Evolutionary conservation across 2,797 vertebrate species (phyloP).

Genomic region (Protonibea diacanthus): DNA sequence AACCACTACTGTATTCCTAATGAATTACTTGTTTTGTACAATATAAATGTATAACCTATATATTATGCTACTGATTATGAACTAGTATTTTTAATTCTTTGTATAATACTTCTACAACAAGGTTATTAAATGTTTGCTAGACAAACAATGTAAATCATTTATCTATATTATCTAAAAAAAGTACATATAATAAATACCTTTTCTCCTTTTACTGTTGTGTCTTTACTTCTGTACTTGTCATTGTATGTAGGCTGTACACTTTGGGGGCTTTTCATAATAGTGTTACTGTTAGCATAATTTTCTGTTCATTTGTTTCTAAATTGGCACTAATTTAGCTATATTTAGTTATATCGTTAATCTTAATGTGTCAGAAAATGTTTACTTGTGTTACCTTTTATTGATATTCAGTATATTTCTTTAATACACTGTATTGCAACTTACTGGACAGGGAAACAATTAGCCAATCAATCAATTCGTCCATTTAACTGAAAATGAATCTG

Average conservation of each 20-base stretch:
- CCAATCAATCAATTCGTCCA: background rate
- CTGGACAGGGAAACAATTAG: background rate
- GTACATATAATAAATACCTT: slow-evolving; percentile 57
- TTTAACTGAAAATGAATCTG: background rate
- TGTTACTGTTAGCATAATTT: background rate
- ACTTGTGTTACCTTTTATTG: background rate
- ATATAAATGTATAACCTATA: slow-evolving; percentile 29
- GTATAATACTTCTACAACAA: slow-evolving; percentile 39
- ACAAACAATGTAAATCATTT: slow-evolving; percentile 44
- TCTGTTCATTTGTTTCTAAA: background rate
- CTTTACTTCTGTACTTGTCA: slow-evolving; percentile 20
- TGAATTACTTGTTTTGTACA: slow-evolving; percentile 58
- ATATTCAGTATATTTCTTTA: background rate
- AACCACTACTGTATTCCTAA: slow-evolving; percentile 31
- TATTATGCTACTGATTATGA: slow-evolving; percentile 45
- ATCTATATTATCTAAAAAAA: slow-evolving; percentile 46
- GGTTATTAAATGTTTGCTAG: slow-evolving; percentile 59
- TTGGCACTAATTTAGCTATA: background rate
- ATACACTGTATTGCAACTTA: background rate
- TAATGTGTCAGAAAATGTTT: background rate
- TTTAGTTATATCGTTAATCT: background rate
- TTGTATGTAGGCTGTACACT: background rate
- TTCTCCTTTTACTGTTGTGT: slow-evolving; percentile 14
- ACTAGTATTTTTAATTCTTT: slow-evolving; percentile 54
- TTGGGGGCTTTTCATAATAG: background rate